These are phyloP conservation scores for Barnardius zonarius DNA, from an alignment of 2,113 vertebrate genomes.

Conservation along the genomic window DNA sequence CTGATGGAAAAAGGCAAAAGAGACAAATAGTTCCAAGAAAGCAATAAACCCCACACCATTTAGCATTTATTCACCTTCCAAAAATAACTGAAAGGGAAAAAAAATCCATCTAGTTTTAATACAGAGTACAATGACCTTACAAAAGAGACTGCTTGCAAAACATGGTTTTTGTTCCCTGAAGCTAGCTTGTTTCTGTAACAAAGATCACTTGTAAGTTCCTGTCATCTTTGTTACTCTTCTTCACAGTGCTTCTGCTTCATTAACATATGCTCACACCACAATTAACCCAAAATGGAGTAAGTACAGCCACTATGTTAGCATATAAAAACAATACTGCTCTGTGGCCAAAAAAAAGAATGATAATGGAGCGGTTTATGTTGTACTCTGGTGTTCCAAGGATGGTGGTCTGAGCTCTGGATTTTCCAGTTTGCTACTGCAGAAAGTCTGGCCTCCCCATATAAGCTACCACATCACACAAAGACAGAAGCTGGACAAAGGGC, in stretches of 20 bases:
- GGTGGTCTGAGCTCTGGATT: neutral
- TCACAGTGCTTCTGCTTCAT: neutral
- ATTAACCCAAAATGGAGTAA: accelerated
- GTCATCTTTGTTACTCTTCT: neutral
- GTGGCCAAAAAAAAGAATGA: neutral
- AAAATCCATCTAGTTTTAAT: neutral
- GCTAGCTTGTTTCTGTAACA: neutral
- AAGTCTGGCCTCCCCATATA: neutral
- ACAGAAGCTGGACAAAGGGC: neutral
- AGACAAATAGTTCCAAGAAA: neutral
- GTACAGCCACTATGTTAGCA: neutral
- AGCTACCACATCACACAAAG: neutral
- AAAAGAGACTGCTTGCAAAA: neutral
- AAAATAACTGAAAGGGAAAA: neutral
- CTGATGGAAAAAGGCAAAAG: neutral
- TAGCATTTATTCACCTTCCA: neutral
- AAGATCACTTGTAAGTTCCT: neutral
- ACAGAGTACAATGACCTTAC: neutral
- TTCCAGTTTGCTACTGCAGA: neutral
- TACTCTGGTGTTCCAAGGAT: neutral
- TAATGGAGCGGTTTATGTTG: neutral
- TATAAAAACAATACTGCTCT: neutral
- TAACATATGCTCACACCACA: neutral
- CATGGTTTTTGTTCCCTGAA: neutral
- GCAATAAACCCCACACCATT: neutral